Evolutionary conservation across 2,797 vertebrate species (phyloP).

Genomic region (Leptatherina wallacei): DNA sequence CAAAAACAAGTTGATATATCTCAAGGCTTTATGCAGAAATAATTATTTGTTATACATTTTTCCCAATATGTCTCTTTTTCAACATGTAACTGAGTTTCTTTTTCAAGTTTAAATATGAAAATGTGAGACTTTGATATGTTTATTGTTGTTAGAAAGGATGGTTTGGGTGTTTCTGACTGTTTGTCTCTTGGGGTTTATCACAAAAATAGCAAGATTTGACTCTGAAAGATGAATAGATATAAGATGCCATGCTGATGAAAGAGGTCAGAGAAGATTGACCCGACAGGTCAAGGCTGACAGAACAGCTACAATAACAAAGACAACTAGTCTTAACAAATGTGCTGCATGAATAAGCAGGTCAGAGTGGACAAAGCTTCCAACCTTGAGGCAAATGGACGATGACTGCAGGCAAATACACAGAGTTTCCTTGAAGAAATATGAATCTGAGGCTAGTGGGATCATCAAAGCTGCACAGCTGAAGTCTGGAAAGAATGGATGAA

Average conservation of each 20-base stretch:
- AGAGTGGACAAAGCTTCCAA: constrained; percentile 1
- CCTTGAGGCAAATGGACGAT: neutral
- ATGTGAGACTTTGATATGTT: neutral
- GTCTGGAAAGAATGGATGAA: constrained; percentile 1
- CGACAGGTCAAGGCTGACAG: constrained; percentile 11
- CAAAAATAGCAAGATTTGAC: constrained; percentile 1
- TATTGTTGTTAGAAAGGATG: neutral
- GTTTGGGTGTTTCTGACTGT: constrained; percentile 2
- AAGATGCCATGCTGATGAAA: constrained; percentile 4
- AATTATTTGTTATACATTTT: neutral
- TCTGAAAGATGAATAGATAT: neutral
- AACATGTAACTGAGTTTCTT: neutral
- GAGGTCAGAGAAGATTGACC: constrained; percentile 11
- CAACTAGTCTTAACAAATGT: constrained; percentile 2
- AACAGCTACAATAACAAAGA: neutral
- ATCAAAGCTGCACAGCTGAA: neutral
- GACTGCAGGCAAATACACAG: neutral
- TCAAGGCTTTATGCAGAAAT: neutral
- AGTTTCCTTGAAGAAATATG: neutral
- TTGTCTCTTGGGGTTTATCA: neutral
- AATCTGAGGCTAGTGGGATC: neutral
- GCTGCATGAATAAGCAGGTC: neutral
- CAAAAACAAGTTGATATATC: neutral
- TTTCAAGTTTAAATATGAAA: neutral
- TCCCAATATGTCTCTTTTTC: neutral